Base-by-base conservation (phyloP, 2,888 invertebrate species). In the Scrobipalpa atriplicella region DNA sequence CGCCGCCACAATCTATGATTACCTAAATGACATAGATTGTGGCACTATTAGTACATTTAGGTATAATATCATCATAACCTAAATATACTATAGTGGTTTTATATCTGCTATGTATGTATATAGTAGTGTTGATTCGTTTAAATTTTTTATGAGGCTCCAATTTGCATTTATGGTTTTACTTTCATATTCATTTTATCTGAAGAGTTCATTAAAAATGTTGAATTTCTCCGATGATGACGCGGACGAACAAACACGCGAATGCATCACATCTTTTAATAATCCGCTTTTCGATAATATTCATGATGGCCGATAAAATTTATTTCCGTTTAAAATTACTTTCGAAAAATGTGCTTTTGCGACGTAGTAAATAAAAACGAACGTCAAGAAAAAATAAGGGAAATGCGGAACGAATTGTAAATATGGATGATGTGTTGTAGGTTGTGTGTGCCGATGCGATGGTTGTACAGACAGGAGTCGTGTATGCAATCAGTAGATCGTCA, bases 261-360 rank as follows among this genome's bases (percentile, higher is more conserved):
- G 38, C 61, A 61, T 58, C 47, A 1, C 54, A 61, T 61, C 9
- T 61, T 61, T 39, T 38, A 61, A 41, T 39, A n/a, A 41, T 41
- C 61, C 36, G 43, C 21, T 43, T 19, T 29, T 29, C 29, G 29
- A 29, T 29, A 29, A 29, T 29, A 29, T 29, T 29, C 29, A 29
- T 29, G 29, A 21, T 47, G 11, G 19, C 43, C 1, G n/a, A 13
- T 13, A 21, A 47, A n/a, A 62, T 29, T 62, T 29, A 62, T 62
- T 47, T 29, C 16, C n/a, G 21, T 47, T 47, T 47, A 62, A 21
- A 16, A 47, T 62, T 43, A 21, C 21, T n/a, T 62, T 62, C 41
- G 61, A 8, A 56, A 47, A 13, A 56, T 56, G 54, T 56, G 19
- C 9, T 18, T 43, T 62, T 18, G 7, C 29, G 29, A 29, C 47